Percentiles rank a stretch among this genome's conserved stretches.
phyloP scores from a whole-genome alignment of 2,797 vertebrate species.

The Aldrovandia affinis region DNA sequence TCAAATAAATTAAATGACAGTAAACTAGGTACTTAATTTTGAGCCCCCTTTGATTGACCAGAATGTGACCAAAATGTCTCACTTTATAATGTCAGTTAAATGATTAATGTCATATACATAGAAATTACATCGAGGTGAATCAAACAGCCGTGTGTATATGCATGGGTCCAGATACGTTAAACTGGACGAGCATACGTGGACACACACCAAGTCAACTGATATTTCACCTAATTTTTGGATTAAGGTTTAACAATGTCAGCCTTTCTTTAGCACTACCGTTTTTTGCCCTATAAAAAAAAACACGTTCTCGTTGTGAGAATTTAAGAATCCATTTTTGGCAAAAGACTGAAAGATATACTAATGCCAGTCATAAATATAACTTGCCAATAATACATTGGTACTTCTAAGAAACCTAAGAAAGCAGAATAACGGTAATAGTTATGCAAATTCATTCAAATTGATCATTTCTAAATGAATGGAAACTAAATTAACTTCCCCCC shows the following conservation, averaged over 20 bases:
- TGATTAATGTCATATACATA: neutral
- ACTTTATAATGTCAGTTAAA: conserved; percentile 24
- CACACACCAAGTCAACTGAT: neutral
- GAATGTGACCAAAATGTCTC: conserved; percentile 10
- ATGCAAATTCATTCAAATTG: too few species aligned
- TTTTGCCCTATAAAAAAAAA: conserved; percentile 3
- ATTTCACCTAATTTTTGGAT: neutral
- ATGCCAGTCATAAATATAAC: conserved; percentile 2
- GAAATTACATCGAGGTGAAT: conserved; percentile 15
- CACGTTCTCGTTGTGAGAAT: too few species aligned
- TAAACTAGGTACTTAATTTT: conserved; percentile 61
- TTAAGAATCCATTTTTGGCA: neutral
- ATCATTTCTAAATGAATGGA: neutral
- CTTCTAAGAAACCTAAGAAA: neutral
- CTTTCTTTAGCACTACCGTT: neutral
- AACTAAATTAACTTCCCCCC: neutral
- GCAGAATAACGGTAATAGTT: neutral
- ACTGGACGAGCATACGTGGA: neutral
- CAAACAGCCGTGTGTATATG: neutral
- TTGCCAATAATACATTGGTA: neutral
- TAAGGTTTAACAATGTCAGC: neutral
- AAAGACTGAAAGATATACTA: neutral
- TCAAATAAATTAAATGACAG: conserved; percentile 21
- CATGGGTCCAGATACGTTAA: neutral
- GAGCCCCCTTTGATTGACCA: conserved; percentile 42